Evolutionary conservation across 2,113 vertebrate genomes (phyloP), one percentile per base, ranked within the genome.

Genomic region (Epinephelus moara): DNA sequence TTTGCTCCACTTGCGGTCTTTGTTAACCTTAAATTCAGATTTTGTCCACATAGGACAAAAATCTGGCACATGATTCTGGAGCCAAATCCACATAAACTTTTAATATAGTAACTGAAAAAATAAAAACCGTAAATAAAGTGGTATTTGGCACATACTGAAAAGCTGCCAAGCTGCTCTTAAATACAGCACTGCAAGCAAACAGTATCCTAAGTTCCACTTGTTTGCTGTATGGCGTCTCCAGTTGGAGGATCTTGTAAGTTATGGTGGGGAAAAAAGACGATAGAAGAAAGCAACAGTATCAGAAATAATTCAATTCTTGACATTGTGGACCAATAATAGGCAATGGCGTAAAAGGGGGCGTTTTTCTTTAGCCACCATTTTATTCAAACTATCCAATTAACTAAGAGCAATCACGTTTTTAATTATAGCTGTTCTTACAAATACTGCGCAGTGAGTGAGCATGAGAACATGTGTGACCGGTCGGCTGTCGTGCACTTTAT

Each of bases 401-500:
- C 11, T 52, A 66, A 40, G 2, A 57, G 13, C 23, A n/a, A 68
- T 66, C 7, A 19, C 3, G 37, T 17, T 27, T 2, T 33, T 37
- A 59, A 27, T 19, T 63, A 15, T 25, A 52, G 19, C 2, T 50
- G 37, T 3, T 75, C 57, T 70, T 23, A 40, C 53, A 19, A 66
- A 59, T 52, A 52, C 3, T 70, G 3, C 23, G 25, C 14, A 50
- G 40, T 12, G 23, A 52, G 27, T 27, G 23, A 72, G 72, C 18
- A 42, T n/a, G 37, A 15, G 6, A 42, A 64, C 12, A 12, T 23
- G 21, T 47, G 55, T 80, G 77, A 81, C 71, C 19, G 67, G 40
- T 75, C 19, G n/a, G 59, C 64, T 75, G 81, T 68, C 70, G 30
- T 40, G 21, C 18, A 72, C 55, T 77, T 57, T 45, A 67, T 73